A percentile compares a stretch with the other conserved stretches of the same genome.
phyloP scores from a whole-genome alignment of 2,113 vertebrate genomes.

The Cariama cristata region DNA sequence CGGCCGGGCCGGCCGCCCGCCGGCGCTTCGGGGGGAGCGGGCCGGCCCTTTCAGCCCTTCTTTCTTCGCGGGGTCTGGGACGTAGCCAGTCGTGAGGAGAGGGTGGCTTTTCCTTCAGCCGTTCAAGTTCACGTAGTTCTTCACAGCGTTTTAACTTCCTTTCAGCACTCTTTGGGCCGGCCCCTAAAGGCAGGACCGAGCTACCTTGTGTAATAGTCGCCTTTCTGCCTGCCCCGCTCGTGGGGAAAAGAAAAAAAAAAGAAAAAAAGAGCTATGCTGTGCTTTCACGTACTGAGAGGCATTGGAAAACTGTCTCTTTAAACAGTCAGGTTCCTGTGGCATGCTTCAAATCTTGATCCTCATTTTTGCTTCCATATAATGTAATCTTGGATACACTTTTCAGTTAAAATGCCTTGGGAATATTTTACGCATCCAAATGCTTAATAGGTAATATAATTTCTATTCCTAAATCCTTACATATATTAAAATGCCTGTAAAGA shows the following conservation, averaged over 20 bases:
- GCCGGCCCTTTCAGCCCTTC: accelerated
- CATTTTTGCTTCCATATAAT: accelerated
- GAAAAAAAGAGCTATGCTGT: background rate
- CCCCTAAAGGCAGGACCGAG: background rate
- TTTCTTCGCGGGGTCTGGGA: accelerated
- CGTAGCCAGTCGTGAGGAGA: accelerated
- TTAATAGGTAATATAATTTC: background rate
- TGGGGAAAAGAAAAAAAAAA: background rate
- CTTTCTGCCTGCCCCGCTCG: background rate
- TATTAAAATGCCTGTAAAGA: background rate
- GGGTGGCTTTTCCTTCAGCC: too few species aligned
- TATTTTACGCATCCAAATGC: background rate
- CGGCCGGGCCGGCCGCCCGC: too few species aligned
- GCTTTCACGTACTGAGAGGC: background rate
- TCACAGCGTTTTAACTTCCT: background rate
- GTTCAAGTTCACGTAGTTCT: background rate
- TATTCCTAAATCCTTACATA: background rate
- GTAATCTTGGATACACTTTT: background rate
- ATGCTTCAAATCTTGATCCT: background rate
- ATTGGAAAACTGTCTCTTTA: too few species aligned
- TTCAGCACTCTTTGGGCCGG: background rate
- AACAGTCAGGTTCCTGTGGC: background rate
- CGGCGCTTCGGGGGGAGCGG: accelerated
- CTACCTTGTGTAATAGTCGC: background rate
- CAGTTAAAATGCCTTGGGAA: background rate